Conservation (phyloP, 2,888 invertebrate species). For the Eristalinus sepulchralis region DNA sequence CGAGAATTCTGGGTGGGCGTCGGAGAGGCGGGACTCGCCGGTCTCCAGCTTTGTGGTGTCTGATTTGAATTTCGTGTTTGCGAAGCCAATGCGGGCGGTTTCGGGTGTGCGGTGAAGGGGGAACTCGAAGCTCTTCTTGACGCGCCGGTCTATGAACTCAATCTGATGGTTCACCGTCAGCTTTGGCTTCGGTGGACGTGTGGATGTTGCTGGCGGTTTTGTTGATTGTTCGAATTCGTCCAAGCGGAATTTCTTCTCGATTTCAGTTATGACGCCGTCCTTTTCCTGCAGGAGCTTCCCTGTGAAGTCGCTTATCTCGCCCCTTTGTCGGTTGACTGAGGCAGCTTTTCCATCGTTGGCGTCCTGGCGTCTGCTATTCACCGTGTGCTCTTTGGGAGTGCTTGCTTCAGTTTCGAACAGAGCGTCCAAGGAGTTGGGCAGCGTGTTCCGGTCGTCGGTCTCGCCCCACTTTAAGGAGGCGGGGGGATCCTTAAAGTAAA, state of each 20-base stretch:
- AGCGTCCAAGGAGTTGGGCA: constrained; percentile 66
- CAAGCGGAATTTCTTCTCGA: constrained; percentile 79
- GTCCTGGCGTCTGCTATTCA: constrained; percentile 30
- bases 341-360: constrained; percentile 19
- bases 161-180: neutral
- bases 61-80: constrained; percentile 80
- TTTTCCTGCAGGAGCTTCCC: constrained; percentile 79
- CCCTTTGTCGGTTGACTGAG: constrained; percentile 57
- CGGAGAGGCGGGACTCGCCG: constrained; percentile 41
- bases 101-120: constrained; percentile 78
- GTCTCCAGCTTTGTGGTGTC: constrained; percentile 71
- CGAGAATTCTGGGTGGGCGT: constrained; percentile 79
- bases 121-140: constrained; percentile 80
- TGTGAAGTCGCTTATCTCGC: constrained; percentile 75
- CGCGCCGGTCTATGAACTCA: constrained; percentile 79
- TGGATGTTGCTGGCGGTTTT: constrained; percentile 52
- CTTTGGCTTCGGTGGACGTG: neutral
- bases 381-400: constrained; percentile 76
- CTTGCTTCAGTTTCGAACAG: constrained; percentile 73
- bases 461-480: constrained; percentile 48
- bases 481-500: constrained; percentile 59
- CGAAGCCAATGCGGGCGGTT: constrained; percentile 78
- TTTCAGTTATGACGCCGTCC: constrained; percentile 80
- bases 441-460: constrained; percentile 60
- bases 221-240: constrained; percentile 74